phyloP scores from a whole-genome alignment of 2,888 invertebrate genomes.

The Masnerella sp. region DNA sequence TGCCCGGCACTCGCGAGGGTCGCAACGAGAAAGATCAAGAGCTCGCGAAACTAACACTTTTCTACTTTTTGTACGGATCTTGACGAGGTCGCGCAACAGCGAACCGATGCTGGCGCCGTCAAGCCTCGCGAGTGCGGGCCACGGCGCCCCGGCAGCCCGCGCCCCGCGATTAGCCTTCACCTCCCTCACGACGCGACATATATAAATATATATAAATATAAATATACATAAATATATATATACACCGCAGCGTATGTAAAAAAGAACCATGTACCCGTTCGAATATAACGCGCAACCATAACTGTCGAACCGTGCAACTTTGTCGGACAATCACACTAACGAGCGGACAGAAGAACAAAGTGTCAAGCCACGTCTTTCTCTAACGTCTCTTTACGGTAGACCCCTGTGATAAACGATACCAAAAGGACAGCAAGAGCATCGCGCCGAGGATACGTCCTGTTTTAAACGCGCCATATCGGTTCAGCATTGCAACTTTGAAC shows the following conservation, averaged over 20 bases:
- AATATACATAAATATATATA: constrained; percentile 35
- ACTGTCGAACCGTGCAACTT: constrained; percentile 51
- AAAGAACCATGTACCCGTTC: constrained; percentile 44
- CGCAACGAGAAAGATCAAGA: no score
- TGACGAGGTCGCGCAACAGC: constrained; percentile 30
- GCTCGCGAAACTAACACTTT: constrained; percentile 25
- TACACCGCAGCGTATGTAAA: constrained; percentile 39
- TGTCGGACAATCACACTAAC: constrained; percentile 59
- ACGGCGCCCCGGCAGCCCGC: constrained; percentile 26
- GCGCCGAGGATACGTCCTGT: no score
- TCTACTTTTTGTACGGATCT: constrained; percentile 55
- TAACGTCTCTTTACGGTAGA: constrained; percentile 55
- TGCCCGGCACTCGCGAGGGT: no score
- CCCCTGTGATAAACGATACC: constrained; percentile 51
- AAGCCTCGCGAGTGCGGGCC: constrained; percentile 49
- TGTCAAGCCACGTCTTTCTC: constrained; percentile 53
- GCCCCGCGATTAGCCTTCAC: constrained; percentile 35
- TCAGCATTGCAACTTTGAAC: no score
- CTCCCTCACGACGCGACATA: constrained; percentile 43
- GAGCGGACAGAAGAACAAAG: constrained; percentile 43
- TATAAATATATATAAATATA: constrained; percentile 35
- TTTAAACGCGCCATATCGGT: no score
- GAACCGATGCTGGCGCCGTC: constrained; percentile 28
- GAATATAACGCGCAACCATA: constrained; percentile 46
- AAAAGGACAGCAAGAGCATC: not conserved